Evolutionary conservation across 2,113 vertebrate species (phyloP).

Genomic region (Prunella fulvescens): DNA sequence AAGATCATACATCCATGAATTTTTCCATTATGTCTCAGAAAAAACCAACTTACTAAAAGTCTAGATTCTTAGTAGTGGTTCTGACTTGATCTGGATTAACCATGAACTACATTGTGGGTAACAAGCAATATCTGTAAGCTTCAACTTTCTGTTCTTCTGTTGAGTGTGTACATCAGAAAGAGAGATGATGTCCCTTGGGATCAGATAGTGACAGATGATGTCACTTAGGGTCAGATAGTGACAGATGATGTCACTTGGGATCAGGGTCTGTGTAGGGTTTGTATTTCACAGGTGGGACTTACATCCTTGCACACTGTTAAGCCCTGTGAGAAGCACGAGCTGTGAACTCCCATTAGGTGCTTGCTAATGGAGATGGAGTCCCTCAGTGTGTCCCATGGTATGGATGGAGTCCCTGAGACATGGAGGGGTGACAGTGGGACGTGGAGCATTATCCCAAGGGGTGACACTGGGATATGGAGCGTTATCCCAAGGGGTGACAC

Average conservation of each 20-base stretch:
- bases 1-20: not conserved
- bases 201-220: not conserved
- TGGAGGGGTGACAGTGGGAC: not conserved
- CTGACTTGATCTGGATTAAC: not conserved
- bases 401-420: not conserved
- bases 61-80: not conserved
- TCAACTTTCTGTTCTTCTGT: not conserved
- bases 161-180: not conserved
- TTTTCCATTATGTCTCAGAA: not conserved
- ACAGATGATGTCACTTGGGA: not conserved
- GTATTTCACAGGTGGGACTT: not conserved
- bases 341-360: rapidly evolving
- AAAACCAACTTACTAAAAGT: not conserved
- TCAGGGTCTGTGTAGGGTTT: not conserved
- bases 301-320: not conserved
- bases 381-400: not conserved
- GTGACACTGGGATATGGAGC: rapidly evolving
- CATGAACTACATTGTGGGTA: not conserved
- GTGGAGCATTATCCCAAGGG: not conserved
- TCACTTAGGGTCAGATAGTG: not conserved
- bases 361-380: not conserved
- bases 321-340: not conserved
- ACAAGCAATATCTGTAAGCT: not conserved
- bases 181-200: not conserved
- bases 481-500: too few species aligned